Base-by-base conservation (phyloP, 2,888 invertebrate species). In the Torymus aiolomorphi region DNA sequence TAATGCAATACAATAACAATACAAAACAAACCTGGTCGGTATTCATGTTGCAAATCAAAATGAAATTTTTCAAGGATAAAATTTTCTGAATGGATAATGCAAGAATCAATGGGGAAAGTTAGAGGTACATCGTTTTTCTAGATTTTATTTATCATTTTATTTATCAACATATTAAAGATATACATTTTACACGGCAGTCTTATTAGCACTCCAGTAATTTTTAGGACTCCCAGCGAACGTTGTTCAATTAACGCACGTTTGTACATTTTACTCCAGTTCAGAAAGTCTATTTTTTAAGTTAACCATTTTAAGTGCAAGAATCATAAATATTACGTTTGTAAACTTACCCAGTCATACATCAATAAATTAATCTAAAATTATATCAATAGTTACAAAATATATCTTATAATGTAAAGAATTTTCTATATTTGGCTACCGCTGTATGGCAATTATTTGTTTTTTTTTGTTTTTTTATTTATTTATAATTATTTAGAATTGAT, bases 151-250 rank as follows among this genome's bases (percentile, higher is more conserved):
- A 20, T 51, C 24, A 42, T 69, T 75, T 74, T 79, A 79, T 79
- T 79, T 24, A 56, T 65, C 52, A 75, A 79, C 54, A 61, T 57
- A 69, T 11, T 70, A 49, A 62, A 65, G 54, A 11, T 72, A 52
- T 75, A 79, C 71, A 79, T 66, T 18, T 65, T 31, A 61, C 59
- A 59, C 12, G 69, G 65, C 75, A 65, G 59, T 71, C 65, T 74
- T 65, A 42, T 63, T 42, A 63, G 31, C 63, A 63, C 70, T 57
- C 59, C n/a, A 13, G 12, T 66, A 71, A 71, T 52, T 65, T 62
- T 20, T 31, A 49, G 69, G 20, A 31, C 65, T 16, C 65, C 56
- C 49, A 72, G 54, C 42, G 3, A n/a, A 11, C 51, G 8, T 42
- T 42, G 42, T 42, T 42, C 42, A 8, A 42, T 42, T 42, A 10